Percentiles rank a stretch among this genome's conserved stretches.
Evolutionary conservation across 2,888 invertebrate species (phyloP).

Genomic region (Melangyna quadrimaculata): DNA sequence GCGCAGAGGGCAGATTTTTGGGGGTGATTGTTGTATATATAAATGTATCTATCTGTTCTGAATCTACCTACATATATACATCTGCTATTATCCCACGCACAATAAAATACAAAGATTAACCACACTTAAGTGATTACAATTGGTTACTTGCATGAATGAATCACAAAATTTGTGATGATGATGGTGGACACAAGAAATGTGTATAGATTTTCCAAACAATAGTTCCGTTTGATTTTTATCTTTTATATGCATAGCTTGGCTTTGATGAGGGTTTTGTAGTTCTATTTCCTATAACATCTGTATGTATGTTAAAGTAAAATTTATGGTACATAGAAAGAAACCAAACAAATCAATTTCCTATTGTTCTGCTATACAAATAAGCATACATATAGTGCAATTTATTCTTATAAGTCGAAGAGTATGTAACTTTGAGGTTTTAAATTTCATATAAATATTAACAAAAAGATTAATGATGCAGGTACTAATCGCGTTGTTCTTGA

Average conservation of each 20-base stretch:
- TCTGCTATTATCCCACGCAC: conserved; percentile 36
- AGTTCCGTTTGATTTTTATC: conserved; percentile 32
- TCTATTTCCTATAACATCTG: background rate
- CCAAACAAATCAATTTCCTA: background rate
- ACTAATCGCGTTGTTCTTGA: no score
- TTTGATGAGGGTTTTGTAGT: conserved; percentile 11
- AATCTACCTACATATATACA: background rate
- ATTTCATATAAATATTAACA: no score
- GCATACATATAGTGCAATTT: no score
- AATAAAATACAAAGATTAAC: conserved; percentile 56
- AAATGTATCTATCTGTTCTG: background rate
- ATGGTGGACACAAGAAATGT: background rate
- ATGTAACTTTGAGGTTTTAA: no score
- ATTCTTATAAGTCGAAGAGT: no score
- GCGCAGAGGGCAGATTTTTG: background rate
- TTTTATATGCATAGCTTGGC: background rate
- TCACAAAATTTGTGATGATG: background rate
- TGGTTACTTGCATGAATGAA: conserved; percentile 25
- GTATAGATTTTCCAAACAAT: conserved; percentile 26
- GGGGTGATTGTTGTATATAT: background rate
- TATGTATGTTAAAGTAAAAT: background rate
- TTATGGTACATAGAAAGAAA: background rate
- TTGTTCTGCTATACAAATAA: background rate
- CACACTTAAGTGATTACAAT: conserved; percentile 59
- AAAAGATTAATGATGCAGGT: no score